phyloP scores from a whole-genome alignment of 1,140 invertebrate species.

The Pararge aegeria region DNA sequence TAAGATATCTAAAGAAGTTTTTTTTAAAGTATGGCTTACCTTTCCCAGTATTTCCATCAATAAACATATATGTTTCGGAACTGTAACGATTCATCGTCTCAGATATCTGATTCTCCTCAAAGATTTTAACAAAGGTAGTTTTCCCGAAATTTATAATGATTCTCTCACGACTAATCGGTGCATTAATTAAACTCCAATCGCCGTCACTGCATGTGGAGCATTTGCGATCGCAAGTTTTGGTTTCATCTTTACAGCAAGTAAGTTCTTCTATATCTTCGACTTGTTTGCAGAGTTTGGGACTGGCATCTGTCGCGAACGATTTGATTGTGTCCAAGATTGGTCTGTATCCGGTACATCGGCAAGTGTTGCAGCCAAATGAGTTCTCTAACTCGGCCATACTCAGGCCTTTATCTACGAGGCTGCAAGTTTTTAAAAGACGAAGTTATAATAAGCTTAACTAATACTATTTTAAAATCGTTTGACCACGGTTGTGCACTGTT shows the following conservation, averaged over 20 bases:
- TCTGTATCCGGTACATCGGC: constrained; percentile 93
- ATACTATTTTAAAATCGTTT: too few species aligned
- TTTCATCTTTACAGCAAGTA: constrained; percentile 37
- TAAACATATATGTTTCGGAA: constrained; percentile 73
- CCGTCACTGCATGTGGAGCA: constrained; percentile 46
- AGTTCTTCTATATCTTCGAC: constrained; percentile 83
- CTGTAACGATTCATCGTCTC: constrained; percentile 39
- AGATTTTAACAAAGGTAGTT: constrained; percentile 54
- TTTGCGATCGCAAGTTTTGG: constrained; percentile 43
- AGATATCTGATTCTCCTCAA: constrained; percentile 52
- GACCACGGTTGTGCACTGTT: too few species aligned
- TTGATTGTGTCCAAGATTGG: constrained; percentile 92
- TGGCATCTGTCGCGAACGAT: constrained; percentile 84
- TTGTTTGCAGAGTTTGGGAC: constrained; percentile 65
- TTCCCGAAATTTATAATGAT: constrained; percentile 46
- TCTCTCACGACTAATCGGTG: constrained; percentile 11
- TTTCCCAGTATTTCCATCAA: constrained; percentile 82
- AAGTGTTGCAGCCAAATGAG: constrained; percentile 90
- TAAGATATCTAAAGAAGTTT: too few species aligned
- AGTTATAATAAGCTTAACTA: too few species aligned
- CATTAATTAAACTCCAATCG: constrained; percentile 52
- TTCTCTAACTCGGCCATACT: constrained; percentile 87
- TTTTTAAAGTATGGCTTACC: constrained; percentile 61
- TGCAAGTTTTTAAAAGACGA: constrained; percentile 23
- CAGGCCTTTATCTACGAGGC: constrained; percentile 68